Evolutionary conservation across 2,113 vertebrate genomes (phyloP).

Genomic region (Dasypus novemcinctus): DNA sequence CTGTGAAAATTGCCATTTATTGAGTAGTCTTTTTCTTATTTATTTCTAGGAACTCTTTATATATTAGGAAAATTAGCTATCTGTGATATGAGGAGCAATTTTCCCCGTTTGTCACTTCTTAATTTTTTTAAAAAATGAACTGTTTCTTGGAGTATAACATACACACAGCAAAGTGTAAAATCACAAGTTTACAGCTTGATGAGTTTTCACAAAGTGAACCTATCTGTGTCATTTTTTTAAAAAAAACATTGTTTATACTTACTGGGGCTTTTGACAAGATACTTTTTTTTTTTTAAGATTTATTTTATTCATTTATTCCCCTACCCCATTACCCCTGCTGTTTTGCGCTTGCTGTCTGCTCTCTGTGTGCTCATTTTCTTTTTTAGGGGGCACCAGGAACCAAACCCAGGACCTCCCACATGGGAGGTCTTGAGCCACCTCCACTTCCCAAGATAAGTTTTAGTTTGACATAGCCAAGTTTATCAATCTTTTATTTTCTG

Average conservation of each 20-base stretch:
- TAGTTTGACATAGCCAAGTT: background rate
- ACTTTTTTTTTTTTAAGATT: background rate
- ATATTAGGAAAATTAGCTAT: background rate
- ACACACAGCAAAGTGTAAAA: background rate
- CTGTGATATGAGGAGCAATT: background rate
- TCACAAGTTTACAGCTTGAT: background rate
- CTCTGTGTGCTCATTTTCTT: too few species aligned
- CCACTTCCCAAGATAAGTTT: background rate
- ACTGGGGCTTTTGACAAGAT: background rate
- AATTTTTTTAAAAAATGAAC: background rate
- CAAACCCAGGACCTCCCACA: too few species aligned
- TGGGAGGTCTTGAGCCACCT: too few species aligned
- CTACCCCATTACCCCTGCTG: too few species aligned
- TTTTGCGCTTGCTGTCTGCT: too few species aligned
- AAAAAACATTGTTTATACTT: background rate
- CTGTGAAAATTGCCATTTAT: background rate
- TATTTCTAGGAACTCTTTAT: background rate
- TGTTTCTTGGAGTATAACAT: background rate
- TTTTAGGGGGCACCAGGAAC: too few species aligned
- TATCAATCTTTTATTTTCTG: background rate
- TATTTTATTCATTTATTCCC: too few species aligned
- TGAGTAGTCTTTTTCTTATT: background rate
- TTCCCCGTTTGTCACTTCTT: background rate
- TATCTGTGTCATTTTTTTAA: background rate
- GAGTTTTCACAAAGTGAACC: background rate